These are phyloP conservation scores for Iselma pallidipennis DNA, from an alignment of 2,888 invertebrate genomes.

Conservation along the genomic window DNA sequence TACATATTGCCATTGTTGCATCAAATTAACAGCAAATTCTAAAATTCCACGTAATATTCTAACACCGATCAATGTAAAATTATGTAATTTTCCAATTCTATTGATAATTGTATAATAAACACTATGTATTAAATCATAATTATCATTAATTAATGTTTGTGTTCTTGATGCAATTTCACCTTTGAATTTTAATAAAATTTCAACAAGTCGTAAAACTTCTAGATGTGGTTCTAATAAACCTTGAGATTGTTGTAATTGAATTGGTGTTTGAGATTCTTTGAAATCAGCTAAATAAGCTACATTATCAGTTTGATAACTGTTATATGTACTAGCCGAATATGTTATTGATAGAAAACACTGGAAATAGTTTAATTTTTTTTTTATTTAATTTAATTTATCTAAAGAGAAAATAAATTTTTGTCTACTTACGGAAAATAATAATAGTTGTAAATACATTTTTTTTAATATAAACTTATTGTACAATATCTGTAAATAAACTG, in stretches of 20 bases:
- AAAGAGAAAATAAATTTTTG: not conserved
- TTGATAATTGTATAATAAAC: constrained; percentile 32
- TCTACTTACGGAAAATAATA: not conserved
- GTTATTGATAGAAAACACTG: not conserved
- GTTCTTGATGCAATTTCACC: constrained; percentile 33
- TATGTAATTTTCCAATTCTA: constrained; percentile 33
- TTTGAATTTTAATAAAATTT: constrained; percentile 38
- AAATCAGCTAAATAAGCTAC: not conserved
- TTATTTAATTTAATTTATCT: not conserved
- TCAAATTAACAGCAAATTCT: constrained; percentile 34
- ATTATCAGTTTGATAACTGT: not conserved
- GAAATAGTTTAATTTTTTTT: too few species aligned
- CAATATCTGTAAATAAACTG: not conserved
- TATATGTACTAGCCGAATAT: not conserved
- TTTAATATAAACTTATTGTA: too few species aligned
- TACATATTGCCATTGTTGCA: constrained; percentile 33
- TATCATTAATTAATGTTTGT: constrained; percentile 34
- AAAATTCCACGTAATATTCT: constrained; percentile 34
- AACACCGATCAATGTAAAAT: constrained; percentile 36
- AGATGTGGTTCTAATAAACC: constrained; percentile 30
- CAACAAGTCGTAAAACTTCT: constrained; percentile 37
- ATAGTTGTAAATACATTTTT: not conserved
- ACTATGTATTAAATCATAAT: constrained; percentile 35
- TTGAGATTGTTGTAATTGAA: not conserved
- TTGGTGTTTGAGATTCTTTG: not conserved